A percentile compares a stretch with the other conserved stretches of the same genome.
phyloP scores from a whole-genome alignment of 2,113 vertebrate species.

The Rhynchopsitta pachyrhyncha region DNA sequence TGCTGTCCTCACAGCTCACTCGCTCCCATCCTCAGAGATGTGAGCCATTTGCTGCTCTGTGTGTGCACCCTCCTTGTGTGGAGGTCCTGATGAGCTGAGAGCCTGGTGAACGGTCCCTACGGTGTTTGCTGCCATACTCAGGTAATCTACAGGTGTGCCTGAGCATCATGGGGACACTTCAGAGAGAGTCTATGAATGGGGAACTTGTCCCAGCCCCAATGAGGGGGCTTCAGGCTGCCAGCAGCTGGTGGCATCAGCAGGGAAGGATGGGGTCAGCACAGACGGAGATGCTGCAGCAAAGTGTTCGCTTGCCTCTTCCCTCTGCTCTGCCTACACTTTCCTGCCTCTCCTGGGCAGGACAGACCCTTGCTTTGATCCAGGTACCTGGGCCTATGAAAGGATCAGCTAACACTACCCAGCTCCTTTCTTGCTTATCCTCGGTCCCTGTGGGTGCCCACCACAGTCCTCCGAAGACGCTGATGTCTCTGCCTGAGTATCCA shows the following conservation, averaged over 20 bases:
- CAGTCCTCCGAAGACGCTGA: not conserved
- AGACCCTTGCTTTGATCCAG: not conserved
- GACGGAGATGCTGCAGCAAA: not conserved
- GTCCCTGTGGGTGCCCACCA: not conserved
- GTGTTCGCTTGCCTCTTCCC: not conserved
- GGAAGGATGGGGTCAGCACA: not conserved
- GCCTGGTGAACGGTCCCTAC: not conserved
- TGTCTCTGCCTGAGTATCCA: not conserved
- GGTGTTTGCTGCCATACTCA: not conserved
- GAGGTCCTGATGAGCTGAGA: not conserved
- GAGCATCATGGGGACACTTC: rapidly evolving
- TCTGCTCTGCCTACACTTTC: not conserved
- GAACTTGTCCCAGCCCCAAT: not conserved
- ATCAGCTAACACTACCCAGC: rapidly evolving
- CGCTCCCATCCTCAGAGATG: not conserved
- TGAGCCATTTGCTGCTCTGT: not conserved
- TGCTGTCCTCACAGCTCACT: not conserved
- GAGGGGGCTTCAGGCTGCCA: not conserved
- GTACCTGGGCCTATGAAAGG: not conserved
- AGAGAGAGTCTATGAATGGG: not conserved
- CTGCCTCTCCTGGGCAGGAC: not conserved
- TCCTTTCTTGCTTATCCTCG: not conserved
- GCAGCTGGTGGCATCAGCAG: not conserved
- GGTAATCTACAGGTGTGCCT: not conserved
- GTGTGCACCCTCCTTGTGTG: not conserved